phyloP scores from a whole-genome alignment of 2,888 invertebrate genomes.

The Lycocerus yunnanus region DNA sequence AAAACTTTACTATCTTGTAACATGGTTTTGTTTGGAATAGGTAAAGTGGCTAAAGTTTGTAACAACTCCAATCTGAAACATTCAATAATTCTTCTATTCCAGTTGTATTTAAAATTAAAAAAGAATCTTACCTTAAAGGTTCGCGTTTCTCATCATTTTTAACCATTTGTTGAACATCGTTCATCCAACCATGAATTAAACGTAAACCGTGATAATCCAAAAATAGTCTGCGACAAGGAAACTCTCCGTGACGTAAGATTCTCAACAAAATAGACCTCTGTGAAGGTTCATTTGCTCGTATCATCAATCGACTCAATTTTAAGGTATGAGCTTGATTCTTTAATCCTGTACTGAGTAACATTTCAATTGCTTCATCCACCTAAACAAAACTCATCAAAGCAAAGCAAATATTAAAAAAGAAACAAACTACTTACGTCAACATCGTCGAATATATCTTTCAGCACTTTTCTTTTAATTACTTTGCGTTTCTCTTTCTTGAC shows the following conservation, averaged over 20 bases:
- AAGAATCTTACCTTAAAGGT: slow-evolving; percentile 40
- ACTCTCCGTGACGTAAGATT: slow-evolving; percentile 77
- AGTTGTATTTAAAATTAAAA: slow-evolving; percentile 20
- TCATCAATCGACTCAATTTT: slow-evolving; percentile 87
- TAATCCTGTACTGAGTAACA: slow-evolving; percentile 75
- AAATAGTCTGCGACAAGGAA: slow-evolving; percentile 84
- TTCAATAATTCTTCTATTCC: neutral
- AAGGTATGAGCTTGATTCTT: slow-evolving; percentile 90
- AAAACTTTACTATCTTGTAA: slow-evolving; percentile 91
- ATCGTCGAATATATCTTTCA: slow-evolving; percentile 65
- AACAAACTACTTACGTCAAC: slow-evolving; percentile 58
- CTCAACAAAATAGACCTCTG: slow-evolving; percentile 77
- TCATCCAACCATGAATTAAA: slow-evolving; percentile 92
- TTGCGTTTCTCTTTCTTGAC: slow-evolving; percentile 45
- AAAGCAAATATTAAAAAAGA: slow-evolving; percentile 11
- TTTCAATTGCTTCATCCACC: slow-evolving; percentile 89
- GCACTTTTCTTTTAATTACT: slow-evolving; percentile 40
- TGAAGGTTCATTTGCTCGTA: slow-evolving; percentile 82
- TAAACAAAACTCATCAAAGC: slow-evolving; percentile 50
- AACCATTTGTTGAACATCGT: slow-evolving; percentile 64
- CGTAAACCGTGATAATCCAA: slow-evolving; percentile 92
- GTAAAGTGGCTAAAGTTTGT: slow-evolving; percentile 80
- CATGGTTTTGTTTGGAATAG: slow-evolving; percentile 92
- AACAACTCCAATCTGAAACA: slow-evolving; percentile 71
- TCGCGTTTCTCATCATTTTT: slow-evolving; percentile 47